Conservation (phyloP, 2,888 invertebrate species). For the Priocnemis perturbator region DNA sequence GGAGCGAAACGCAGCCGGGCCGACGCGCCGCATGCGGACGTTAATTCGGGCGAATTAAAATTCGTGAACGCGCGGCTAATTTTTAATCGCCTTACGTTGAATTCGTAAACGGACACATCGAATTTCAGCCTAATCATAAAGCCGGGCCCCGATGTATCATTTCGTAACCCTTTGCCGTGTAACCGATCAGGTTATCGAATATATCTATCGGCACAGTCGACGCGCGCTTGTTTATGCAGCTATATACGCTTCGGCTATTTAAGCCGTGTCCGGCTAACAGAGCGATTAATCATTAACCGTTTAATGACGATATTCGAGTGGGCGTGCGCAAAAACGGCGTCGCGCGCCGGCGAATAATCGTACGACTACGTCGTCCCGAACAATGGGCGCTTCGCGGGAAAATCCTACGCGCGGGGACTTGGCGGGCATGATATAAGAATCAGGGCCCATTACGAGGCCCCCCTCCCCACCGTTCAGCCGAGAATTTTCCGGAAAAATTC, state of each 20-base stretch:
- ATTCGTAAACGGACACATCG: no score
- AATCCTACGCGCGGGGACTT: not conserved
- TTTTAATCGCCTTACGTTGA: no score
- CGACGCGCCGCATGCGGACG: not conserved
- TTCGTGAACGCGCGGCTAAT: not conserved
- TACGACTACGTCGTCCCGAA: no score
- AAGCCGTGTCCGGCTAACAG: constrained; percentile 54
- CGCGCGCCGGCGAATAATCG: no score
- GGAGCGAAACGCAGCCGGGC: no score
- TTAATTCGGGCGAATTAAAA: constrained; percentile 1
- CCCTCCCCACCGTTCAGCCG: constrained; percentile 14
- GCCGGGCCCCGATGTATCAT: not conserved
- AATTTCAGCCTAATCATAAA: no score
- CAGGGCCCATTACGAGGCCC: constrained; percentile 26
- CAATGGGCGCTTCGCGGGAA: not conserved
- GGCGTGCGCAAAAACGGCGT: no score
- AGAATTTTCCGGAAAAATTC: constrained; percentile 40
- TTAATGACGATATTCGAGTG: constrained; percentile 48
- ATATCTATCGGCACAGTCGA: no score
- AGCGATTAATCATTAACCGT: constrained; percentile 51
- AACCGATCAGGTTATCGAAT: no score
- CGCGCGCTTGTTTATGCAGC: no score
- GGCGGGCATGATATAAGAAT: constrained; percentile 31
- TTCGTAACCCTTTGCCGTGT: no score
- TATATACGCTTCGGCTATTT: constrained; percentile 17